Evolutionary conservation across 2,888 invertebrate species (phyloP).

Genomic region (Cheilosia vulpina): DNA sequence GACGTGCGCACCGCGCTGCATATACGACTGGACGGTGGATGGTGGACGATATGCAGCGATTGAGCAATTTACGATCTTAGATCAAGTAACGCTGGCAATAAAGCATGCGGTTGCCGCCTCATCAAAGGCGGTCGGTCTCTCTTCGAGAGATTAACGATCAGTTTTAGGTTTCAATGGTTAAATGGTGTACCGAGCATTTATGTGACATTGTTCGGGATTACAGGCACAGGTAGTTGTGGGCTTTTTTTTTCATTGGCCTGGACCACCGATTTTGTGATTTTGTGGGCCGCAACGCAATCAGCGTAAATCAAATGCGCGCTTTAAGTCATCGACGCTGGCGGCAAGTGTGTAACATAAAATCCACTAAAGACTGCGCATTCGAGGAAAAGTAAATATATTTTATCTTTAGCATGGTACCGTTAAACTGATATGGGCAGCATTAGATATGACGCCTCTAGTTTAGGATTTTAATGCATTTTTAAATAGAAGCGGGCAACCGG

Average conservation of each 20-base stretch:
- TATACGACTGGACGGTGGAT: conserved; percentile 8
- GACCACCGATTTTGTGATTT: conserved; percentile 66
- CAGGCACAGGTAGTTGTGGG: conserved; percentile 52
- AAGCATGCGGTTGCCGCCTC: conserved; percentile 59
- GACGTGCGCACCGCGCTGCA: conserved; percentile 36
- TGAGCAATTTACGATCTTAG: conserved; percentile 69
- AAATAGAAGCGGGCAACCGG: conserved; percentile 46
- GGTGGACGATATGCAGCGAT: conserved; percentile 62
- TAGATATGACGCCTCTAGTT: conserved; percentile 27
- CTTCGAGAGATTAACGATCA: conserved; percentile 69
- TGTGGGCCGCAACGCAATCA: conserved; percentile 72
- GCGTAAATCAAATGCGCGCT: conserved; percentile 74
- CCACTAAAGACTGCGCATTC: conserved; percentile 50
- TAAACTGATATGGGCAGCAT: conserved; percentile 58
- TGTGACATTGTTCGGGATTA: conserved; percentile 69
- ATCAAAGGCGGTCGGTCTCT: conserved; percentile 74
- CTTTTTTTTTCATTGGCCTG: conserved; percentile 14
- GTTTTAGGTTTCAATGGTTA: conserved; percentile 63
- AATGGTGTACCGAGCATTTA: conserved; percentile 57
- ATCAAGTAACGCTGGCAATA: conserved; percentile 63
- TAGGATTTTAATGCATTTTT: conserved; percentile 65
- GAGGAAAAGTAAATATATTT: conserved; percentile 44
- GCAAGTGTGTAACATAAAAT: conserved; percentile 42
- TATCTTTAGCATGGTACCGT: conserved; percentile 30
- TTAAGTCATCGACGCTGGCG: conserved; percentile 65